Base-by-base conservation (phyloP, 2,888 invertebrate species). In the Cephus pulcher region DNA sequence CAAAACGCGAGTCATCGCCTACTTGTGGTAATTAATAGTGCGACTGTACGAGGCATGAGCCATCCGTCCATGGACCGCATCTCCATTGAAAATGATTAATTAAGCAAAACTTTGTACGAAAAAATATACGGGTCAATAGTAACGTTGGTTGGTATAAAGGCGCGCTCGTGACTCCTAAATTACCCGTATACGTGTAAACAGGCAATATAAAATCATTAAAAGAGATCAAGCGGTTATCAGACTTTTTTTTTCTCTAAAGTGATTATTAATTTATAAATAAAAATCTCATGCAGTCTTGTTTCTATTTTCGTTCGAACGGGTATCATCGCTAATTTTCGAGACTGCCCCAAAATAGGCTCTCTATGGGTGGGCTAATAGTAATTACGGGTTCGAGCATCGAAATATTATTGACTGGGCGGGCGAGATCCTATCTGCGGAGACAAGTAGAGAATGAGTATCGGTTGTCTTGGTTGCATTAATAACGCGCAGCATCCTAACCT, bases 381-480 rank as follows among this genome's bases (percentile, higher is more conserved):
- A 90, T 90, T 89, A 89, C 84, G 82, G 89, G 90, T 89, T 88
- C 86, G 84, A 83, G 83, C 81, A 82, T 83, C 76, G 85, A 86
- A 84, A 88, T 90, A 84, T 89, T 88, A 90, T 89, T 90, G 89
- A 84, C 87, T 90, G 89, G 90, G 90, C 88, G 90, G 81, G 88
- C 82, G 84, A 88, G 88, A 89, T 89, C 79, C 81, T 88, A 89
- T 89, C 88, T 85, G 82, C 81, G 69, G 79, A 75, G 71, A 85
- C 84, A 82, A 83, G 85, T 85, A 86, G 81, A 81, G 83, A 86
- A 85, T 82, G 85, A 84, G 80, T 84, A 86, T 86, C 84, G 74
- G 74, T 80, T 77, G 77, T 78, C 80, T 80, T 79, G 84, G 83
- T 86, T 83, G 84, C 84, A 86, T 86, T 88, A 88, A 88, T 85